Conservation (phyloP, 2,797 vertebrate genomes). For the Forpus xanthops region DNA sequence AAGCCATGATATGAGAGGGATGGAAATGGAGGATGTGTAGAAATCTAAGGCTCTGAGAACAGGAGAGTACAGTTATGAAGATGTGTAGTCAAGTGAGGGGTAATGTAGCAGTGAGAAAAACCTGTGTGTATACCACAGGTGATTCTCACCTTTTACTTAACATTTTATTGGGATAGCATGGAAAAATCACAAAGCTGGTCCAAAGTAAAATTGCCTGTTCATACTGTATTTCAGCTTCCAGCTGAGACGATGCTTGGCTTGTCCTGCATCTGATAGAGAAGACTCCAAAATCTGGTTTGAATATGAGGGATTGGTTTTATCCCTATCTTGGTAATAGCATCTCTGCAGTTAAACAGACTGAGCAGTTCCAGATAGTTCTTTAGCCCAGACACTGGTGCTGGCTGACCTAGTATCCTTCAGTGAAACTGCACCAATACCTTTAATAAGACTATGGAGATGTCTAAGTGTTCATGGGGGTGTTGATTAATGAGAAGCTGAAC, state of each 20-base stretch:
- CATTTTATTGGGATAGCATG: neutral
- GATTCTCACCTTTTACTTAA: neutral
- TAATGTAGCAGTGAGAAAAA: neutral
- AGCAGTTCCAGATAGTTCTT: neutral
- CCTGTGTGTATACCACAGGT: neutral
- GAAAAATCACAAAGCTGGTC: neutral
- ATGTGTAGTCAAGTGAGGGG: neutral
- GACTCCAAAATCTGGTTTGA: neutral
- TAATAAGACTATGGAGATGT: neutral
- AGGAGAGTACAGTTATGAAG: neutral
- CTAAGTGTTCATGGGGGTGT: neutral
- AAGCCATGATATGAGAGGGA: neutral
- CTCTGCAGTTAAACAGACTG: neutral
- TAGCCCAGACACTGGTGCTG: neutral
- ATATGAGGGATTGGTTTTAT: neutral
- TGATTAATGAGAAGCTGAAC: neutral
- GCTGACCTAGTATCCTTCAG: neutral
- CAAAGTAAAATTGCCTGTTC: neutral
- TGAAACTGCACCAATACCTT: neutral
- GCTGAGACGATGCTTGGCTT: neutral
- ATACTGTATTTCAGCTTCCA: neutral
- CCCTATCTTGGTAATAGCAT: neutral
- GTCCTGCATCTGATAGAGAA: neutral
- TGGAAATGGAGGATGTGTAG: neutral
- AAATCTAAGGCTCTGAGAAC: neutral